Percentiles rank a stretch among this genome's conserved stretches.
Conservation (phyloP, 2,888 invertebrate species). For the Notocelia uddmanniana region DNA sequence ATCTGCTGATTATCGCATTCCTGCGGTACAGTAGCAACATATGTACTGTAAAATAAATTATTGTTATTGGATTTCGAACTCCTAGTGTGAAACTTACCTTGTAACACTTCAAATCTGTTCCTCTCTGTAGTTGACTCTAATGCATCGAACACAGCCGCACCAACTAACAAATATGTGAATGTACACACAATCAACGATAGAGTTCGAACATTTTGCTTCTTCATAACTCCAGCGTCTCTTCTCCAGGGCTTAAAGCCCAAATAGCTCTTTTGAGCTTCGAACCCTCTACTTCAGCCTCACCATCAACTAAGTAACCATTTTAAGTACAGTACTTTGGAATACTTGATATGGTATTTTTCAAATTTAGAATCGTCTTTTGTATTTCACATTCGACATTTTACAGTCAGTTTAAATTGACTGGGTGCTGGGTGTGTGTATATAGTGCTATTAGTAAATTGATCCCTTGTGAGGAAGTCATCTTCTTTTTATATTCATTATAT, state of each 20-base stretch:
- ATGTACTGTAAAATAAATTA: too few relatives aligned
- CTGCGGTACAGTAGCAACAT: too few relatives aligned
- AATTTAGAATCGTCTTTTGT: conserved; percentile 44
- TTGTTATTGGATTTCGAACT: too few relatives aligned
- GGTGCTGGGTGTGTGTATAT: conserved; percentile 53
- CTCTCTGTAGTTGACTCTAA: conserved; percentile 98
- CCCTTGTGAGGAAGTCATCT: conserved; percentile 71
- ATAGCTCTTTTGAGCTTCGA: conserved; percentile 56
- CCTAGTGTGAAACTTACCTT: conserved; percentile 86
- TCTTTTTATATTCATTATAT: conserved; percentile 53
- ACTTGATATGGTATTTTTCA: conserved; percentile 59
- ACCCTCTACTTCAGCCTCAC: conserved; percentile 58
- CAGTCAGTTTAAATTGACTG: conserved; percentile 42
- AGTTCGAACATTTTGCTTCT: conserved; percentile 99
- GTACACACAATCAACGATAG: conserved; percentile 99
- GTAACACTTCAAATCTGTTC: conserved; percentile 94
- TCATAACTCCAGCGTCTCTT: conserved; percentile 90
- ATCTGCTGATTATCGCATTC: too few relatives aligned
- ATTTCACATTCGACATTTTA: conserved; percentile 48
- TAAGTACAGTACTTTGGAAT: conserved; percentile 55
- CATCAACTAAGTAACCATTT: conserved; percentile 71
- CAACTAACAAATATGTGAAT: conserved; percentile 99
- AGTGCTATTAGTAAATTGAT: conserved; percentile 78
- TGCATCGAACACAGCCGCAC: conserved; percentile 99
- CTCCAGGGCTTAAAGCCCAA: conserved; percentile 73